Conservation (phyloP, 2,888 invertebrate genomes). For the Sussaba pulchella region DNA sequence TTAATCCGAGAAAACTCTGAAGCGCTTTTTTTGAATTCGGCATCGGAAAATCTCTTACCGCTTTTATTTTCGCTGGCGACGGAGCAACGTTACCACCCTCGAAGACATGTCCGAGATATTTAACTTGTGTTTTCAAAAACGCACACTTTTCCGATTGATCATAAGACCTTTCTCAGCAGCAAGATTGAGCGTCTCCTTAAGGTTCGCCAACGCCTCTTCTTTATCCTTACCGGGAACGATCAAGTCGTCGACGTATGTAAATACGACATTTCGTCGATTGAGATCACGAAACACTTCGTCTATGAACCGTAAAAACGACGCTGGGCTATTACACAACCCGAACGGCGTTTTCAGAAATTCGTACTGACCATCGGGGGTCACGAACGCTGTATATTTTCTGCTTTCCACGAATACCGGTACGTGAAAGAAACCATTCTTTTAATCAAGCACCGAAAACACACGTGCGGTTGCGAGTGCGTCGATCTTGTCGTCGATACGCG, state of each 20-base stretch:
- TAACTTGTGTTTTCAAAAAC: conserved; percentile 57
- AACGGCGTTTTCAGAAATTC: conserved; percentile 62
- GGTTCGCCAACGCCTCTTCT: conserved; percentile 52
- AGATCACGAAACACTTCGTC: conserved; percentile 53
- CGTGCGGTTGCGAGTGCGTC: conserved; percentile 59
- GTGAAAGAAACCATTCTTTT: conserved; percentile 70
- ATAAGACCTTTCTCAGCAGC: conserved; percentile 62
- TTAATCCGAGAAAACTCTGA: conserved; percentile 41
- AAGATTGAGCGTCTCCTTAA: conserved; percentile 60
- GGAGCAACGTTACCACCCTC: conserved; percentile 47
- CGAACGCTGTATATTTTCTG: conserved; percentile 69
- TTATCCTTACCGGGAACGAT: conserved; percentile 56
- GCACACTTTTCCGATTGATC: conserved; percentile 69
- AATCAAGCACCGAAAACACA: conserved; percentile 67
- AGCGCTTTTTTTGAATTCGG: conserved; percentile 39
- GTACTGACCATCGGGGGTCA: conserved; percentile 65
- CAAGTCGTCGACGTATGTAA: conserved; percentile 63
- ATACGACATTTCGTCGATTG: conserved; percentile 25
- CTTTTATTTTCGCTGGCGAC: conserved; percentile 49
- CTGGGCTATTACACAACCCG: conserved; percentile 55
- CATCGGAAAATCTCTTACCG: conserved; percentile 59
- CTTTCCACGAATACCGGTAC: conserved; percentile 65
- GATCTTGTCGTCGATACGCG: conserved; percentile 69
- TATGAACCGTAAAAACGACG: conserved; percentile 59
- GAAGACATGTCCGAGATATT: conserved; percentile 8